Conservation (phyloP, 2,888 invertebrate species). For the Ernsta delagoae region DNA sequence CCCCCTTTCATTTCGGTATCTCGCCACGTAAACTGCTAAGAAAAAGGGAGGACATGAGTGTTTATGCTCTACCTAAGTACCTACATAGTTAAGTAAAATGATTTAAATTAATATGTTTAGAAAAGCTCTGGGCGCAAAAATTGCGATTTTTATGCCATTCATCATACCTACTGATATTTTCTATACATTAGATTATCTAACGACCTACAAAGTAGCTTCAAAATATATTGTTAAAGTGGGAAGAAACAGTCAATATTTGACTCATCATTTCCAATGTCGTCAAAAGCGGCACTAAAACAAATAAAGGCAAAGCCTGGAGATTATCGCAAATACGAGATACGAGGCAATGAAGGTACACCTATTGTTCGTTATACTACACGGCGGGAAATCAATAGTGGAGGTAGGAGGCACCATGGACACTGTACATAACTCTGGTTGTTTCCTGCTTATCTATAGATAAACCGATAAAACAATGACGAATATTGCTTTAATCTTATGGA, state of each 20-base stretch:
- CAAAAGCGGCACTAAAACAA: background rate
- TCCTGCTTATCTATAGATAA: conserved; percentile 2
- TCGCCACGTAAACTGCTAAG: conserved; percentile 5
- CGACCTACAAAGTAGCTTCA: too few relatives aligned
- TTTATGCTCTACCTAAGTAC: too few relatives aligned
- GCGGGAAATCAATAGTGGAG: conserved; percentile 2
- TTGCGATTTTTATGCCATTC: too few relatives aligned
- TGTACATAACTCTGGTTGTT: conserved; percentile 10
- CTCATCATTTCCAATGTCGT: background rate
- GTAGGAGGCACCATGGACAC: conserved; percentile 4
- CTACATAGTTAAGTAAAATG: background rate
- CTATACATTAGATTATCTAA: too few relatives aligned
- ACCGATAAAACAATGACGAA: conserved; percentile 9
- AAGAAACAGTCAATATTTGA: background rate
- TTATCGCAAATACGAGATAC: background rate
- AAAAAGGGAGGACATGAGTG: background rate
- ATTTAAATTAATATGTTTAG: background rate
- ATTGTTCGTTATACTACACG: background rate
- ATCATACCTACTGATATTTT: too few relatives aligned
- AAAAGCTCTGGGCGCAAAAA: background rate
- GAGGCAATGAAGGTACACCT: background rate
- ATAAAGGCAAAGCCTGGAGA: background rate
- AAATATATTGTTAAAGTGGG: too few relatives aligned
- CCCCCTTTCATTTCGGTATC: conserved; percentile 21
- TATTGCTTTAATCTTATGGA: background rate